phyloP scores from a whole-genome alignment of 2,113 vertebrate species.

The Paedocypris sp. region DNA sequence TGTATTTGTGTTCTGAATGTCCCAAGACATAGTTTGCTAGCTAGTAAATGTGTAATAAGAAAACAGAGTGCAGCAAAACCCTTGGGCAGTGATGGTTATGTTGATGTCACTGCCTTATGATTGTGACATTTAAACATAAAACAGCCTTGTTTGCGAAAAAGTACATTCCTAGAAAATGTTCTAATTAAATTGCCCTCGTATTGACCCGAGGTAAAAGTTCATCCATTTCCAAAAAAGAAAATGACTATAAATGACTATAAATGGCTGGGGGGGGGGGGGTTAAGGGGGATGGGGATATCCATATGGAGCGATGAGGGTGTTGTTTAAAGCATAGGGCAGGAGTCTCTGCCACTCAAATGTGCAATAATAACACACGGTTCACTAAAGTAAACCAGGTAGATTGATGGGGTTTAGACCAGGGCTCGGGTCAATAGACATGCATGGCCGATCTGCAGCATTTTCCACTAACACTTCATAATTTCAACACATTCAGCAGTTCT shows the following conservation, averaged over 20 bases:
- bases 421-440: neutral
- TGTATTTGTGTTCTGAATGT: too few species aligned
- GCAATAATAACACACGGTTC: constrained; percentile 7
- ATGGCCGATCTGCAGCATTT: neutral
- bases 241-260: neutral
- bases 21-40: too few species aligned
- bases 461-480: neutral
- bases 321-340: constrained; percentile 2
- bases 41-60: too few species aligned
- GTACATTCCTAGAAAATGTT: constrained; percentile 4
- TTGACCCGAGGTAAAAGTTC: constrained; percentile 19
- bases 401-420: neutral
- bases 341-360: constrained; percentile 4
- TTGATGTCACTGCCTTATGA: too few species aligned
- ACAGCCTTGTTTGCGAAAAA: too few species aligned
- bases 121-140: too few species aligned
- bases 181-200: constrained; percentile 6
- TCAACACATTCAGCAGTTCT: neutral
- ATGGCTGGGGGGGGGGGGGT: too few species aligned
- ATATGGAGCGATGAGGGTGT: too few species aligned
- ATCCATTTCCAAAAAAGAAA: constrained; percentile 10
- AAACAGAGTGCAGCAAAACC: too few species aligned
- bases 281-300: too few species aligned
- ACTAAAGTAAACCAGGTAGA: constrained; percentile 7
- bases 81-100: too few species aligned